Evolutionary conservation across 2,888 invertebrate genomes (phyloP), one percentile per base, ranked within the genome.

Genomic region (Metalampra italica): DNA sequence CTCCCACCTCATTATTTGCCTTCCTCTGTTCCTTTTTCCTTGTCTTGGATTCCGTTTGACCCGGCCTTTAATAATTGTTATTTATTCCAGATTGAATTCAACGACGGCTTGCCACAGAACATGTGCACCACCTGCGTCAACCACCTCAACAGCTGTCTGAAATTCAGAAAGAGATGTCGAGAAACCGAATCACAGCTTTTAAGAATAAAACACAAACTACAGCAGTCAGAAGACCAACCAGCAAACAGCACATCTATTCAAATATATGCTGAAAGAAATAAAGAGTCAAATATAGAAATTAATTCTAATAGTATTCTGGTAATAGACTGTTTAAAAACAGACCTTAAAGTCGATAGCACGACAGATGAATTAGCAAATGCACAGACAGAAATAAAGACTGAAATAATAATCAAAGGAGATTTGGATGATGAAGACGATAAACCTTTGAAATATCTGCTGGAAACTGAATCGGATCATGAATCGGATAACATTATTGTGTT

Each of bases 21-120:
- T n/a, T n/a, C n/a, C n/a, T n/a, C n/a, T n/a, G n/a, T n/a, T n/a
- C n/a, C n/a, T n/a, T n/a, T n/a, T n/a, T n/a, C n/a, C n/a, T n/a
- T n/a, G 2, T 34, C 9, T 50, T 14, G 12, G 15, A 43, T 34
- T 43, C 15, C 4, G 7, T 14, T 7, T 11, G 12, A 44, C 7
- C 29, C 12, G 14, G n/a, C n/a, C n/a, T n/a, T n/a, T n/a, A n/a
- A n/a, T n/a, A n/a, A n/a, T n/a, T n/a, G n/a, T n/a, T n/a, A n/a
- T n/a, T n/a, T n/a, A 46, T 67, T 69, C 3, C 57, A 79, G 78
- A 49, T 78, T 0, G 29, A 55, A 29, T 13, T 51, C 0, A 57
- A 71, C 7, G 78, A 80, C 55, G 68, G 69, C 0, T 44, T 77
- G 0, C 77, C 80, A 0, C 78, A 78, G 53, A 66, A 70, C 3